Evolutionary conservation across 1,140 invertebrate genomes (phyloP), one percentile per base, ranked within the genome.

Genomic region (Philotrypesis tridentata): DNA sequence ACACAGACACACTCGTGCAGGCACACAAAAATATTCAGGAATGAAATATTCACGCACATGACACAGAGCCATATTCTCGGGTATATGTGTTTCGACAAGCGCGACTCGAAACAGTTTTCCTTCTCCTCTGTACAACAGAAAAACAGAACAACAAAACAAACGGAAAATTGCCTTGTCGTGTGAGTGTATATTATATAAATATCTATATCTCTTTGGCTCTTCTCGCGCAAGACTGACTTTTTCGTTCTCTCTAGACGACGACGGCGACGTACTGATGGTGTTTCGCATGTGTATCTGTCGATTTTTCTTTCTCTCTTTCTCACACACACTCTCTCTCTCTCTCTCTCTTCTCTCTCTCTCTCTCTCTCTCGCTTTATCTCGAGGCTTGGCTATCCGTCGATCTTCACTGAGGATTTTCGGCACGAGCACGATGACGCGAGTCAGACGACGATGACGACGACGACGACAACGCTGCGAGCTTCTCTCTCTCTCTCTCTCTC

Each of bases 251-350:
- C 67, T 68, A 0, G 77, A 79, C 40, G 68, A 31, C 60, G 60
- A 80, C 25, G 70, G 21, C 68, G 33, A 40, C 60, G 33, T 55
- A 17, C 48, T 55, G 48, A 55, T 55, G 48, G 48, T n/a, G 48
- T 55, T 55, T 55, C 17, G 6, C 6, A 17, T 55, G 6, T 29
- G 27, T 31, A 14, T 8, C 23, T 25, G 3, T 73, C 71, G 40
- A 21, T 29, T 12, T 55, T 29, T 31, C 40, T n/a, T n/a, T n/a
- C n/a, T n/a, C n/a, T n/a, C n/a, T n/a, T n/a, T n/a, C n/a, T n/a
- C n/a, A n/a, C n/a, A n/a, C n/a, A n/a, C n/a, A n/a, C 40, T 75
- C 37, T 77, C n/a, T 77, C 74, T 65, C 74, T 67, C 73, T 77
- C 37, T 37, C 2, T n/a, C 29, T n/a, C 67, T 33, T 33, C 67